Evolutionary conservation across 2,888 invertebrate genomes (phyloP).

Genomic region (Bhutanitis thaidina): DNA sequence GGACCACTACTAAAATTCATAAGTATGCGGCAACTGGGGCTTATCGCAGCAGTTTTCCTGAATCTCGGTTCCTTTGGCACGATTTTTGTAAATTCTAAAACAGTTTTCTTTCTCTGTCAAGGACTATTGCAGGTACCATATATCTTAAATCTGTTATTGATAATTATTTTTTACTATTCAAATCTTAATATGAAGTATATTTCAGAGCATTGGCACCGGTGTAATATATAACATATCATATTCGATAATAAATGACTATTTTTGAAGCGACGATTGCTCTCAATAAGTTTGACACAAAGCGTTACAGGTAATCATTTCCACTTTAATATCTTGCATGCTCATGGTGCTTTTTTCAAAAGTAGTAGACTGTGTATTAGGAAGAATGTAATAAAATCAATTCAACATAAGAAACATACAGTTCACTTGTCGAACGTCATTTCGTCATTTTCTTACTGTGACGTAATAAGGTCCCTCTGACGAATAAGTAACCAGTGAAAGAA

Average conservation of each 20-base stretch:
- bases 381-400: no score
- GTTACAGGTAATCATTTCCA: slow-evolving; percentile 36
- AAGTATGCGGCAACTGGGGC: slow-evolving; percentile 38
- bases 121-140: slow-evolving; percentile 48
- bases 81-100: slow-evolving; percentile 38
- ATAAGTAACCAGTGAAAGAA: no score
- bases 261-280: slow-evolving; percentile 46
- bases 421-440: no score
- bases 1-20: slow-evolving; percentile 42
- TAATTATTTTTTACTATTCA: not conserved
- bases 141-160: slow-evolving; percentile 7
- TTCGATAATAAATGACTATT: slow-evolving; percentile 49
- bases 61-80: slow-evolving; percentile 38
- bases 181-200: slow-evolving; percentile 19
- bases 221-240: slow-evolving; percentile 40
- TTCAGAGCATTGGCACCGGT: slow-evolving; percentile 46
- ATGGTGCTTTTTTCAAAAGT: no score
- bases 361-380: no score
- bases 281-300: slow-evolving; percentile 43
- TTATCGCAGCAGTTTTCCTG: slow-evolving; percentile 33
- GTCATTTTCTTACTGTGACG: no score
- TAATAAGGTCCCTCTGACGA: no score
- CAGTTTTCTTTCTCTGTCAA: slow-evolving; percentile 42
- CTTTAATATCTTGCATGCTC: no score
- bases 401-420: no score